phyloP scores from a whole-genome alignment of 2,888 invertebrate species.

The Acanthacorydalis orientalis region DNA sequence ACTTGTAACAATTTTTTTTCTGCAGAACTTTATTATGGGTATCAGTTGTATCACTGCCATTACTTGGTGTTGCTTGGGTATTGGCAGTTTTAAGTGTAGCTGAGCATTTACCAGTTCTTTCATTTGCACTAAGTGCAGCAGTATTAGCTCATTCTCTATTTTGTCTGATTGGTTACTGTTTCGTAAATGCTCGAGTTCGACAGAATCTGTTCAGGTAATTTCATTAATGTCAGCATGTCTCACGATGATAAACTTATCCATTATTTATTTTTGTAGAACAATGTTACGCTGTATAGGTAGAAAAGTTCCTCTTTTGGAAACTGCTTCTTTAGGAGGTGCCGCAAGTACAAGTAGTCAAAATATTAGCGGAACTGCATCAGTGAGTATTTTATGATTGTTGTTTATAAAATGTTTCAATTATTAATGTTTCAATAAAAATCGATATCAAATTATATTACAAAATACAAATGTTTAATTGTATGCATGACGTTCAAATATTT shows the following conservation, averaged over 20 bases:
- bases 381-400: slow-evolving; percentile 17
- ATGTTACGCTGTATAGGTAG: slow-evolving; percentile 62
- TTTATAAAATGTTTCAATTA: background rate
- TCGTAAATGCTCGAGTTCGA: slow-evolving; percentile 70
- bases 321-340: slow-evolving; percentile 42
- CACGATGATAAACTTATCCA: background rate
- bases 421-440: too few species aligned
- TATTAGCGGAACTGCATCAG: slow-evolving; percentile 39
- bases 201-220: slow-evolving; percentile 45
- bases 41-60: slow-evolving; percentile 70
- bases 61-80: slow-evolving; percentile 77
- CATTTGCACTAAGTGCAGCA: slow-evolving; percentile 60
- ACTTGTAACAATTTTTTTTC: slow-evolving; percentile 11
- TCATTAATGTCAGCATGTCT: background rate
- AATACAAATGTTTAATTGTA: too few species aligned
- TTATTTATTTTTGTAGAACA: slow-evolving; percentile 33
- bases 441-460: too few species aligned
- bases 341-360: slow-evolving; percentile 63
- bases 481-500: too few species aligned
- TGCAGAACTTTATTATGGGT: slow-evolving; percentile 67
- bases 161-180: slow-evolving; percentile 71
- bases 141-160: slow-evolving; percentile 68
- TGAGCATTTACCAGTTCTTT: slow-evolving; percentile 52
- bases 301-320: slow-evolving; percentile 64
- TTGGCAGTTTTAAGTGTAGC: slow-evolving; percentile 63